A percentile compares a stretch with the other conserved stretches of the same genome.
Conservation (phyloP, 1,140 invertebrate genomes). For the Dreissena rostriformis region DNA sequence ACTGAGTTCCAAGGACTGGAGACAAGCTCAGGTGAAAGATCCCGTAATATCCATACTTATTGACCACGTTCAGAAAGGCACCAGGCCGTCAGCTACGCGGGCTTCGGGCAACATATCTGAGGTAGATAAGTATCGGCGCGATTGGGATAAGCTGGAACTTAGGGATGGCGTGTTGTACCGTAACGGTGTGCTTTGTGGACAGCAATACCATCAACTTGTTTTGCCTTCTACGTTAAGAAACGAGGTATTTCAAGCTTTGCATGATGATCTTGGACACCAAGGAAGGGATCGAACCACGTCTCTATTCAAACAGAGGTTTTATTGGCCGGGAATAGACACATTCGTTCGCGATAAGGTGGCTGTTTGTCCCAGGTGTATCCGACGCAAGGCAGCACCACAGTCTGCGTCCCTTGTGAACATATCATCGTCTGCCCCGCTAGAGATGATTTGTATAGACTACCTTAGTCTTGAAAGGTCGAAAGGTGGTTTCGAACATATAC, state of each 20-base stretch:
- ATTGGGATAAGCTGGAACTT: conserved; percentile 22
- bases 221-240: not conserved
- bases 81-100: conserved; percentile 1
- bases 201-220: conserved; percentile 10
- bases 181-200: not conserved
- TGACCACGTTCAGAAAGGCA: not conserved
- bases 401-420: not conserved
- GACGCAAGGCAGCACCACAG: not conserved
- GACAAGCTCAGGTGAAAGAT: not conserved
- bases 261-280: conserved; percentile 36
- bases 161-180: conserved; percentile 19
- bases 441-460: conserved; percentile 52
- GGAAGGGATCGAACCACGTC: conserved; percentile 33
- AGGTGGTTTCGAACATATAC: conserved; percentile 56
- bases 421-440: not conserved
- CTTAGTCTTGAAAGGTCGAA: conserved; percentile 26
- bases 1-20: conserved; percentile 17
- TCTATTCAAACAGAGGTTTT: conserved; percentile 34
- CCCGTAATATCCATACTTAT: not conserved
- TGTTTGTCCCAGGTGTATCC: not conserved
- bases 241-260: conserved; percentile 26
- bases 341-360: conserved; percentile 4
- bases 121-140: not conserved
- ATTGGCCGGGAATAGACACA: conserved; percentile 37
- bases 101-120: not conserved